Percentiles rank a stretch among this genome's conserved stretches.
These are phyloP conservation scores for Reticulitermes speratus DNA, from an alignment of 1,140 invertebrate genomes.

Conservation along the genomic window DNA sequence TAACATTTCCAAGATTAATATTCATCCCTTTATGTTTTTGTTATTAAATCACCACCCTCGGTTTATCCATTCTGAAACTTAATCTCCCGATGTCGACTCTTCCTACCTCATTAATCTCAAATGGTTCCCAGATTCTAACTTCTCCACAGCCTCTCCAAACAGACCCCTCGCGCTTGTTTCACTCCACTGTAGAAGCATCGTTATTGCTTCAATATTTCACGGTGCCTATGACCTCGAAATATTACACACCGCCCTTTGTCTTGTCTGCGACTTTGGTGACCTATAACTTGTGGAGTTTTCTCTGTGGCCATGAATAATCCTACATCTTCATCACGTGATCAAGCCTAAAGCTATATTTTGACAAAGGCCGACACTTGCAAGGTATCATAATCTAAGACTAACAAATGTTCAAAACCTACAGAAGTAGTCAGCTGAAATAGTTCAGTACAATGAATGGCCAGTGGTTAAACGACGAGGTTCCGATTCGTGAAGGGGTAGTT, in stretches of 20 bases:
- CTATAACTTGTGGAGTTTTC: neutral
- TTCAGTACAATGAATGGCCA: too few relatives aligned
- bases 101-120: neutral
- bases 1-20: neutral
- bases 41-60: neutral
- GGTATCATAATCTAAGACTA: too few relatives aligned
- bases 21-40: neutral
- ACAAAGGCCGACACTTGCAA: too few relatives aligned
- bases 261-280: neutral
- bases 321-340: neutral
- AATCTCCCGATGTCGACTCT: neutral
- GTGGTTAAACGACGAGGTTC: too few relatives aligned
- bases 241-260: neutral
- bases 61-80: neutral
- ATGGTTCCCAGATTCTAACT: neutral
- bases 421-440: too few relatives aligned
- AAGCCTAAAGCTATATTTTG: too few relatives aligned
- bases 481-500: too few relatives aligned
- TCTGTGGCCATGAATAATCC: neutral
- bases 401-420: too few relatives aligned
- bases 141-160: neutral
- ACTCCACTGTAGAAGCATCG: neutral
- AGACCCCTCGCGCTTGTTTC: neutral
- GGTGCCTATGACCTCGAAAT: neutral
- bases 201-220: slow-evolving; percentile 4